phyloP scores from a whole-genome alignment of 92 coral and sea anemone species.

The Phenganax marumi region DNA sequence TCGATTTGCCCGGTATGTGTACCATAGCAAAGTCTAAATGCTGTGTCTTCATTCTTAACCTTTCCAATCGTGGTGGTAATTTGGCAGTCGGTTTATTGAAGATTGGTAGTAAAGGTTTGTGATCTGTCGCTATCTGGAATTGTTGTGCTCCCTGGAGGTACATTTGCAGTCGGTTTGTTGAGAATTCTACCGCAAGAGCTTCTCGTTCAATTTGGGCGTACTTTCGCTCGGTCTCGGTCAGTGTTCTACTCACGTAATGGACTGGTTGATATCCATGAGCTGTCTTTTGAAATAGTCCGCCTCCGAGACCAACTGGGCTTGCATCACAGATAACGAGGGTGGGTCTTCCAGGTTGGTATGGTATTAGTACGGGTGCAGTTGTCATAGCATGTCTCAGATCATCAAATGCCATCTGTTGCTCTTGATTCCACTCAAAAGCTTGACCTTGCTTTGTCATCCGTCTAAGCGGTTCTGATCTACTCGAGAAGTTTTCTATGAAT shows the following conservation, averaged over 20 bases:
- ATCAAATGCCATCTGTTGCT: constrained; percentile 47
- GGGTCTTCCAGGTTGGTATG: constrained; percentile 34
- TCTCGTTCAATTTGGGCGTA: constrained; percentile 55
- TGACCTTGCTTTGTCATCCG: constrained; percentile 43
- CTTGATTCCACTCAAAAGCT: constrained; percentile 40
- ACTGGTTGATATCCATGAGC: constrained; percentile 58
- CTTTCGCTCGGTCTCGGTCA: constrained; percentile 54
- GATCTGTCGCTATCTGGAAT: constrained; percentile 54
- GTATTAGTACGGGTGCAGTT: constrained; percentile 45
- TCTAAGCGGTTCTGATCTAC: constrained; percentile 55
- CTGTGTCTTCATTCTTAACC: constrained; percentile 67
- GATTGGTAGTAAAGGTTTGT: constrained; percentile 54
- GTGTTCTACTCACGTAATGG: constrained; percentile 54
- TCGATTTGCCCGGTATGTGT: too few species aligned
- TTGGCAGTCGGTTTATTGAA: constrained; percentile 62
- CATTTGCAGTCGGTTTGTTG: constrained; percentile 52
- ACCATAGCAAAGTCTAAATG: too few species aligned
- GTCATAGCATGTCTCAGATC: constrained; percentile 50
- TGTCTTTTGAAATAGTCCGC: constrained; percentile 62
- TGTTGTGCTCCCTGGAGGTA: constrained; percentile 44
- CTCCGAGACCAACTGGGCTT: constrained; percentile 61
- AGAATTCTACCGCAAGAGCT: constrained; percentile 55
- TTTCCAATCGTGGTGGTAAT: constrained; percentile 65
- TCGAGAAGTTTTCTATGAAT: constrained; percentile 25
- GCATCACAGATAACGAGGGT: constrained; percentile 51